phyloP scores from a whole-genome alignment of 2,888 invertebrate species.

The Stenodera caucasica region DNA sequence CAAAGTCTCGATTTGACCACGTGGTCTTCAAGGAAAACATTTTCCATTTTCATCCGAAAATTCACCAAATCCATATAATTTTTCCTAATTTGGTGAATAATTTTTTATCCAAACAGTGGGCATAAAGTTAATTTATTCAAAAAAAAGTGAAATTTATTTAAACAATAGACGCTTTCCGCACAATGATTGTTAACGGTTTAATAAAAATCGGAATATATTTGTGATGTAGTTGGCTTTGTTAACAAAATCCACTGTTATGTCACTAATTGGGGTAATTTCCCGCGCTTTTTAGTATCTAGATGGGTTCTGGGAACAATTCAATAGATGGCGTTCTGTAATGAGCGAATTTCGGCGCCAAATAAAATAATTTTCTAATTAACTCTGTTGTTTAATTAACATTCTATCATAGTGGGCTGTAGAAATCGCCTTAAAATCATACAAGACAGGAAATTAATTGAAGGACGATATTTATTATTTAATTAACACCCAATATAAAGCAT shows the following conservation, averaged over 20 bases:
- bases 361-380: no score
- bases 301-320: no score
- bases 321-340: background rate
- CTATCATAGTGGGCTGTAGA: background rate
- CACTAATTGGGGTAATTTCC: no score
- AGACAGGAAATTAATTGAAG: background rate
- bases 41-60: background rate
- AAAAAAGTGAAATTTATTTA: conserved; percentile 3
- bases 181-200: background rate
- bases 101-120: no score
- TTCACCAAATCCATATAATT: no score
- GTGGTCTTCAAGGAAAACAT: conserved; percentile 12
- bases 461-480: background rate
- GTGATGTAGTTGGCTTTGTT: no score
- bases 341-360: no score
- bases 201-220: no score
- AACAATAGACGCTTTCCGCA: background rate
- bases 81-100: no score
- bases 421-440: background rate
- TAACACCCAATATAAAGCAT: no score
- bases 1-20: conserved; percentile 18
- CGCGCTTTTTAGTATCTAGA: no score
- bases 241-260: no score
- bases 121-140: conserved; percentile 3
- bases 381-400: background rate